Percentiles rank a stretch among this genome's conserved stretches.
Evolutionary conservation across 2,888 invertebrate genomes (phyloP).

Genomic region (Cheilosia variabilis): DNA sequence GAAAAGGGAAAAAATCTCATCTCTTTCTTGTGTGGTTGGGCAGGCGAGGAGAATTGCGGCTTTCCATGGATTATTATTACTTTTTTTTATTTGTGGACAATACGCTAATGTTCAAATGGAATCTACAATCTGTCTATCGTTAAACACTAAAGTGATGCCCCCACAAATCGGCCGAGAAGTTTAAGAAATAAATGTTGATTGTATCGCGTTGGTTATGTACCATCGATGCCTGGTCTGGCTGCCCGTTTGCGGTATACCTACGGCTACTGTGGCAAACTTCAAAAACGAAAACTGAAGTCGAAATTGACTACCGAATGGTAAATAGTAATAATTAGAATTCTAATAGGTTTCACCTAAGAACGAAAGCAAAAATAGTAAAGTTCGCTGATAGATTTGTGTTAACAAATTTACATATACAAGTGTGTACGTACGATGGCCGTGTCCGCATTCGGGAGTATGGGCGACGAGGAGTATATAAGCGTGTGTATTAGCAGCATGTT

Average conservation of each 20-base stretch:
- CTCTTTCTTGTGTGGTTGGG: conserved; percentile 31
- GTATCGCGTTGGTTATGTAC: conserved; percentile 40
- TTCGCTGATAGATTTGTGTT: conserved; percentile 37
- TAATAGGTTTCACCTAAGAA: conserved; percentile 34
- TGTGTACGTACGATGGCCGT: conserved; percentile 34
- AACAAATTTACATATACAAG: background rate
- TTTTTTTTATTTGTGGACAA: conserved; percentile 15
- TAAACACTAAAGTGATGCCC: background rate
- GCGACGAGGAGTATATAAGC: conserved; percentile 59
- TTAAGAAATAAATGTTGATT: background rate
- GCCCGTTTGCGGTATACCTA: background rate
- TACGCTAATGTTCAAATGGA: conserved; percentile 50
- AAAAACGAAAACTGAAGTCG: background rate
- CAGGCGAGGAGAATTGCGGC: conserved; percentile 54
- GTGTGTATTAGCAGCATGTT: conserved; percentile 63
- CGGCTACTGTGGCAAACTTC: conserved; percentile 7
- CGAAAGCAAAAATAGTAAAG: conserved; percentile 46
- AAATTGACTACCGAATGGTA: conserved; percentile 5
- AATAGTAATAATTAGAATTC: conserved; percentile 21
- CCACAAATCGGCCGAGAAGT: too few relatives aligned
- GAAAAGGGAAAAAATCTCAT: conserved; percentile 32
- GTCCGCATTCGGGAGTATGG: conserved; percentile 56
- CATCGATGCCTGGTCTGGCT: conserved; percentile 13
- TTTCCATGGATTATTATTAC: conserved; percentile 51
- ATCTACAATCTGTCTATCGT: conserved; percentile 9